Base-by-base conservation (phyloP, 2,113 vertebrate species). In the Calidris pugnax region DNA sequence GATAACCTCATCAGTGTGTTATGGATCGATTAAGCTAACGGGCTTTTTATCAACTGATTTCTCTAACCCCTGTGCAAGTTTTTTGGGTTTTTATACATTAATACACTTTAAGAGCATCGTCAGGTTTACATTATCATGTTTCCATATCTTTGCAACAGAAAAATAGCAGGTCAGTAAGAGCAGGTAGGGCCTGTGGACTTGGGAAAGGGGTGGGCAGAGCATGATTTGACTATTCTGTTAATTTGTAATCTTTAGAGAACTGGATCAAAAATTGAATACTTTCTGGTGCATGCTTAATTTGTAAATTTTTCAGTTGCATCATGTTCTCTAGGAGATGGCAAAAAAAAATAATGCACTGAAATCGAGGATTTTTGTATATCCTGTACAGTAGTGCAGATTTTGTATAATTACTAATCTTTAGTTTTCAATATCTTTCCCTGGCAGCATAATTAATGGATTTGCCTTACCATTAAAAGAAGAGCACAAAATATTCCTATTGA, bases 381-480 rank as follows among this genome's bases (percentile, higher is more conserved):
- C 27, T 80, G 14, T 66, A 27, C 17, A 64, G 47, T 35, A 41
- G 4, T 85, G n/a, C 72, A 75, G n/a, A 51, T 7, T 89, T 50
- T 55, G 3, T 69, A 5, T 43, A 22, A 27, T 72, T 91, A 53
- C 30, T 84, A 30, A 50, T 93, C 72, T 87, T 37, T 43, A 30
- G 79, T 66, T 84, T 30, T 5, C 13, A 33, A 77, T 94, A 75
- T 93, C 37, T 96, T 75, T 95, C 77, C 48, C 60, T 96, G 92
- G 0, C 98, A 99, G 99, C 96, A 99, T 99, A 98, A 99, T 99
- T 97, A 99, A 99, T 96, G 99, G 99, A 63, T 99, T 99, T 98
- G 99, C 99, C 96, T 99, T 99, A 98, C 99, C 99, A 48, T 98
- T 99, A 81, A 99, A 99, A 98, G 99, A 99, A 98, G 99, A 99